These are phyloP conservation scores for Octodon degus DNA, from an alignment of 2,113 vertebrate genomes.

Conservation along the genomic window DNA sequence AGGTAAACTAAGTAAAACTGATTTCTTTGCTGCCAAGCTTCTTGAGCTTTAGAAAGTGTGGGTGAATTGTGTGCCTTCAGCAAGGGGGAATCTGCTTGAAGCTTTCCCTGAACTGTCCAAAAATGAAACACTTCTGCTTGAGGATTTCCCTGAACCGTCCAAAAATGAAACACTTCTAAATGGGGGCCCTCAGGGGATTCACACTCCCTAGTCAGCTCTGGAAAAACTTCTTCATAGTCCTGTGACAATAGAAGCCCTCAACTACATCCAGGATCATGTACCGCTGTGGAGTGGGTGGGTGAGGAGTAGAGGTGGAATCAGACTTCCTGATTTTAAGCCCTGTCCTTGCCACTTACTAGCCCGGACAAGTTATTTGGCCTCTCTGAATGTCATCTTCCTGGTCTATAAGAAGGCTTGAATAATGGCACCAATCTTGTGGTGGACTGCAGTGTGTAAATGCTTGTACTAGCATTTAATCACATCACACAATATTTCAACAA, in stretches of 20 bases:
- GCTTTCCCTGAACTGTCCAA: background rate
- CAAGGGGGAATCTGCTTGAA: background rate
- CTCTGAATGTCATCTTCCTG: background rate
- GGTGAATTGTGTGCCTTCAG: background rate
- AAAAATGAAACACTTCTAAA: conserved; percentile 4
- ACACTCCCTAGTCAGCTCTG: background rate
- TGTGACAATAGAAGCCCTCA: background rate
- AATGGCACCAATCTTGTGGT: background rate
- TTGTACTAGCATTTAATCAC: background rate
- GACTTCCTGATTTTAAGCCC: background rate
- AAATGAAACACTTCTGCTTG: background rate
- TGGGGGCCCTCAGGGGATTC: background rate
- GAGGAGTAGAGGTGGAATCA: background rate
- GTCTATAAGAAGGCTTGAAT: background rate
- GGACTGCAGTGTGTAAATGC: background rate
- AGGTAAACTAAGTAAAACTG: background rate
- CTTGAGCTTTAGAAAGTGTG: background rate
- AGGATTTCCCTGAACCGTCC: background rate
- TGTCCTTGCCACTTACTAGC: background rate
- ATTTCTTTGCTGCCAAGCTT: background rate
- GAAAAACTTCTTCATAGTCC: background rate
- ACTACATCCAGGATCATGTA: background rate
- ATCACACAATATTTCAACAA: conserved; percentile 34
- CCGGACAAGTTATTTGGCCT: background rate
- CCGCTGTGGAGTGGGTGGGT: background rate